These are phyloP conservation scores for Xiphorhynchus elegans DNA, from an alignment of 2,113 vertebrate genomes.

Conservation along the genomic window DNA sequence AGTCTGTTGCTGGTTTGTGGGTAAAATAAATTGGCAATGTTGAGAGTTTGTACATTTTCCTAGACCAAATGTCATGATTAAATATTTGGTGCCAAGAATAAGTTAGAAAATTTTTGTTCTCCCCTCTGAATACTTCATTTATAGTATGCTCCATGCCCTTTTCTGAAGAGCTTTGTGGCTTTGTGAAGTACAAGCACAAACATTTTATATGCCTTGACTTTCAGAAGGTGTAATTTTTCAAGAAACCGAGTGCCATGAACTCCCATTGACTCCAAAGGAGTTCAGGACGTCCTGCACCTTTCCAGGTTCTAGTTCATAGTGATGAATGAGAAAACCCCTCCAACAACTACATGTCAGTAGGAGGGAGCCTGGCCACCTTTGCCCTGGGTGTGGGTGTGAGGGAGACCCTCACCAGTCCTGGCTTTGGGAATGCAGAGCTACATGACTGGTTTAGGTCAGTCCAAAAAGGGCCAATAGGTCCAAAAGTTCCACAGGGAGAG, in stretches of 20 bases:
- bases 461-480: background rate
- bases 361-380: background rate
- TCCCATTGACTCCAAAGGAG: background rate
- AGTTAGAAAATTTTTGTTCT: conserved; percentile 68
- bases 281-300: background rate
- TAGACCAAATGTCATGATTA: conserved; percentile 66
- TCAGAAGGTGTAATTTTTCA: background rate
- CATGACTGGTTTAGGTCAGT: rapidly evolving
- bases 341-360: rapidly evolving
- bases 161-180: conserved; percentile 49
- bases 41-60: conserved; percentile 64
- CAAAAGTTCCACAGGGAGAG: background rate
- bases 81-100: conserved; percentile 69
- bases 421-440: background rate
- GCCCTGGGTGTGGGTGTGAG: rapidly evolving
- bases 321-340: background rate
- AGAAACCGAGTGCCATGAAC: background rate
- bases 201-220: background rate
- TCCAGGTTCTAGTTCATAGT: background rate
- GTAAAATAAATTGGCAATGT: conserved; percentile 49
- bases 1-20: conserved; percentile 59
- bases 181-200: conserved; percentile 50
- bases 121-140: conserved; percentile 69
- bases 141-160: conserved; percentile 31
- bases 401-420: too few relatives aligned